Conservation (phyloP, 2,888 invertebrate genomes). For the Andrena haemorrhoa region DNA sequence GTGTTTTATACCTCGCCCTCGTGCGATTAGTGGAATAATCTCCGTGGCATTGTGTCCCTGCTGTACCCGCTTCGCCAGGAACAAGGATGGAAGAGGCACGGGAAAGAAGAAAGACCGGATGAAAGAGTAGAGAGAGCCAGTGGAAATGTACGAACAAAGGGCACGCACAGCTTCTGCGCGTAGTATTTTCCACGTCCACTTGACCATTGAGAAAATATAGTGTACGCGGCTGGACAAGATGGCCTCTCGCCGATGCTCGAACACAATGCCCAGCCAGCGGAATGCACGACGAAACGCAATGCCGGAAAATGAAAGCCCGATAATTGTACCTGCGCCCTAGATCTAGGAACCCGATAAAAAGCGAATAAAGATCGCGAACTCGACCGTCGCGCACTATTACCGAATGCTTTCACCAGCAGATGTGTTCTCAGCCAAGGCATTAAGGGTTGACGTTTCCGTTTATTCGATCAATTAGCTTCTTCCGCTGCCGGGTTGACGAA, state of each 20-base stretch:
- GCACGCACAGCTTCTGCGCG: conserved; percentile 32
- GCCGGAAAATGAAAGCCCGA: conserved; percentile 55
- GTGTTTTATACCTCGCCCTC: conserved; percentile 22
- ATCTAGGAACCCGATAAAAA: conserved; percentile 50
- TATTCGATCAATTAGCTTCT: conserved; percentile 12
- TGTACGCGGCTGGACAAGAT: conserved; percentile 42
- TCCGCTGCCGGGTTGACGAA: no score
- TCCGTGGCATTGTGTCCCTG: conserved; percentile 32
- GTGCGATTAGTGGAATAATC: conserved; percentile 52
- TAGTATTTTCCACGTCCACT: conserved; percentile 55
- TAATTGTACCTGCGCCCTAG: conserved; percentile 47
- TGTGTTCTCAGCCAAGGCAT: not conserved
- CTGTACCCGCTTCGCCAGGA: not conserved
- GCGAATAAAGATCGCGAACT: conserved; percentile 42
- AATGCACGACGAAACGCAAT: conserved; percentile 33
- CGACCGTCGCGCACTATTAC: conserved; percentile 2
- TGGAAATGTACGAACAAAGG: conserved; percentile 54
- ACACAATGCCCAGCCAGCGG: conserved; percentile 42
- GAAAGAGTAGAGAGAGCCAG: conserved; percentile 11
- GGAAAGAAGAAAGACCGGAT: conserved; percentile 10
- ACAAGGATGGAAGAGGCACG: conserved; percentile 7
- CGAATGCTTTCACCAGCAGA: not conserved
- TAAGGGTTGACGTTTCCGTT: not conserved
- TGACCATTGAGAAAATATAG: conserved; percentile 44
- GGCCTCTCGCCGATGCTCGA: conserved; percentile 36